A percentile compares a stretch with the other conserved stretches of the same genome.
Evolutionary conservation across 2,888 invertebrate species (phyloP).

Genomic region (Ischnura elegans): DNA sequence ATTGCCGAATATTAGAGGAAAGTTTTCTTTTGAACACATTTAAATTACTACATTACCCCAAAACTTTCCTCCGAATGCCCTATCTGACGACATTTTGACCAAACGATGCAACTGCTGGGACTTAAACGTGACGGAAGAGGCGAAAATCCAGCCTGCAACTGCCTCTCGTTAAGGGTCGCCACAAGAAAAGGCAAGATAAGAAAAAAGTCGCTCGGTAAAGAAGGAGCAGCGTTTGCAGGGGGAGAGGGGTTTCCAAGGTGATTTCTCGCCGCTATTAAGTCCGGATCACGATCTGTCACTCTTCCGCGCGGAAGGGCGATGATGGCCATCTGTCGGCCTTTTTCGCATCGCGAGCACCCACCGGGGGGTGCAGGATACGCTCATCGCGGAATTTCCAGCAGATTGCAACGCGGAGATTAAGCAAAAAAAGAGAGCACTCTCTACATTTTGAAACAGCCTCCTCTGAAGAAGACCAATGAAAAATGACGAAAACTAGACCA

Average conservation of each 20-base stretch:
- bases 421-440: background rate
- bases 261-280: slow-evolving; percentile 20
- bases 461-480: background rate
- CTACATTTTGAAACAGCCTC: background rate
- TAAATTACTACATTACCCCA: no score
- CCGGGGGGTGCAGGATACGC: background rate
- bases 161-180: background rate
- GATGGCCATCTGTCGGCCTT: slow-evolving; percentile 21
- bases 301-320: background rate
- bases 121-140: background rate
- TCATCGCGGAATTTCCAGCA: background rate
- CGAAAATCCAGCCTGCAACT: background rate
- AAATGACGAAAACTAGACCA: slow-evolving; percentile 1
- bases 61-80: no score
- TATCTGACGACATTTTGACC: background rate
- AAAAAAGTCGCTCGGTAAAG: background rate
- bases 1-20: no score
- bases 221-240: background rate
- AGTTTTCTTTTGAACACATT: no score
- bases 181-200: background rate
- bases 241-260: background rate
- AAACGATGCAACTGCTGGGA: background rate
- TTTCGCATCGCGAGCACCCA: background rate
- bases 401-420: background rate
- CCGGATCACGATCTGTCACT: slow-evolving; percentile 25